Evolutionary conservation across 2,888 invertebrate species (phyloP).

Genomic region (Pomacea canaliculata): DNA sequence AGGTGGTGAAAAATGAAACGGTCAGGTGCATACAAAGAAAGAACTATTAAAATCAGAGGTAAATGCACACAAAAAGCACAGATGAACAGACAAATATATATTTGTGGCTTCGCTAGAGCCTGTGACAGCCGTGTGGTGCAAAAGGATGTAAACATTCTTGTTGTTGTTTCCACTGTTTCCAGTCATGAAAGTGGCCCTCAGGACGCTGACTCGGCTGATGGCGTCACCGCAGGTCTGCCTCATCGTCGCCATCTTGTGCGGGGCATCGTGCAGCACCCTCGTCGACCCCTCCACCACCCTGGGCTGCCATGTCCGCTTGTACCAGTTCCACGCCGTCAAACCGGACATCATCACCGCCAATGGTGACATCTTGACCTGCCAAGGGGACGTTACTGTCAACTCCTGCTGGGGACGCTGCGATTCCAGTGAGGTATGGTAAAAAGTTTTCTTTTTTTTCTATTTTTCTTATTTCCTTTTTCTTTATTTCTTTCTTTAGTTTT

Average conservation of each 20-base stretch:
- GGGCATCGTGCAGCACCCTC: slow-evolving; percentile 12
- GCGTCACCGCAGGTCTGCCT: background rate
- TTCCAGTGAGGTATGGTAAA: slow-evolving; percentile 80
- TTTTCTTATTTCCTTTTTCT: background rate
- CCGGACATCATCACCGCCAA: slow-evolving; percentile 67
- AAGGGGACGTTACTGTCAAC: slow-evolving; percentile 81
- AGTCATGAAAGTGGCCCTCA: background rate
- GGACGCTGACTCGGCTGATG: background rate
- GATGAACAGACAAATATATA: too few relatives aligned
- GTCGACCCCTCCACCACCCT: slow-evolving; percentile 41
- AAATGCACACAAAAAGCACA: background rate
- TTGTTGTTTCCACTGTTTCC: background rate
- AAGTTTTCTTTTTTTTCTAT: background rate
- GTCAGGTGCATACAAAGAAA: background rate
- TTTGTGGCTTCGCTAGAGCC: too few relatives aligned
- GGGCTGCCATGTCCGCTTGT: slow-evolving; percentile 41
- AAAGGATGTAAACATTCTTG: too few relatives aligned
- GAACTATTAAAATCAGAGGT: background rate
- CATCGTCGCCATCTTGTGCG: slow-evolving; percentile 12
- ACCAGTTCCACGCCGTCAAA: slow-evolving; percentile 36
- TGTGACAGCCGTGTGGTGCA: too few relatives aligned
- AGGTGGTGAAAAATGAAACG: too few relatives aligned
- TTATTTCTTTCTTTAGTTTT: background rate
- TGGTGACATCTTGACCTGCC: slow-evolving; percentile 78
- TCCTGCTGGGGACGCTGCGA: slow-evolving; percentile 88